Percentiles rank a stretch among this genome's conserved stretches.
These are phyloP conservation scores for Proterorhinus semilunaris DNA, from an alignment of 2,113 vertebrate genomes.

Conservation along the genomic window DNA sequence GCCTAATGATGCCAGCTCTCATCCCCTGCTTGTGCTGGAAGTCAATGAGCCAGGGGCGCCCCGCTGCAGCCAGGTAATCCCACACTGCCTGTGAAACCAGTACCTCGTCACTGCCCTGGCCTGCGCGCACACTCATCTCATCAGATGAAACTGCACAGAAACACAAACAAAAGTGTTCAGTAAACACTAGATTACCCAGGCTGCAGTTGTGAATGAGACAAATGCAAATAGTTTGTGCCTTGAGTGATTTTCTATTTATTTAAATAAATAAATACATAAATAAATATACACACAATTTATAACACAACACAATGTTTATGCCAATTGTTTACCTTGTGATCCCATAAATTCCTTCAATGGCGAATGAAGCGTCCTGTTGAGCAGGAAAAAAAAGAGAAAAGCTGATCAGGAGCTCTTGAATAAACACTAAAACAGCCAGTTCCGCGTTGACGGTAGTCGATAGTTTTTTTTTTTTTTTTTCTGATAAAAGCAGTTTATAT, in stretches of 20 bases:
- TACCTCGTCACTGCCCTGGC: conserved; percentile 88
- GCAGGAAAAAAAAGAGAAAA: conserved; percentile 47
- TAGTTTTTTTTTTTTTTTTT: conserved; percentile 8
- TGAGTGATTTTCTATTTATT: no score
- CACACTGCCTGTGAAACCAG: conserved; percentile 90
- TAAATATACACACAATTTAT: neutral
- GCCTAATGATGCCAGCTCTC: conserved; percentile 83
- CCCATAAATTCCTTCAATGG: conserved; percentile 78
- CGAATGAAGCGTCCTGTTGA: conserved; percentile 64
- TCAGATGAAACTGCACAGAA: conserved; percentile 78
- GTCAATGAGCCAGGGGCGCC: conserved; percentile 86
- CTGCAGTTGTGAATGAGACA: neutral
- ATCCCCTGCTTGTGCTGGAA: conserved; percentile 90
- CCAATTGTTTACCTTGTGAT: conserved; percentile 75
- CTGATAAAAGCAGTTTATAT: neutral
- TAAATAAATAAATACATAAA: neutral
- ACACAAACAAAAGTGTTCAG: conserved; percentile 8
- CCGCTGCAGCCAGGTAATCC: conserved; percentile 89
- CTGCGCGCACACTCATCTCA: conserved; percentile 82
- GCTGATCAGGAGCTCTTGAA: conserved; percentile 10
- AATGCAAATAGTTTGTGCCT: neutral
- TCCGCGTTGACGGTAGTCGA: neutral
- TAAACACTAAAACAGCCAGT: neutral
- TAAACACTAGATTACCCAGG: neutral
- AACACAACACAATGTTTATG: neutral